These are phyloP conservation scores for Ophiodon elongatus DNA, from an alignment of 2,113 vertebrate species.

Conservation along the genomic window DNA sequence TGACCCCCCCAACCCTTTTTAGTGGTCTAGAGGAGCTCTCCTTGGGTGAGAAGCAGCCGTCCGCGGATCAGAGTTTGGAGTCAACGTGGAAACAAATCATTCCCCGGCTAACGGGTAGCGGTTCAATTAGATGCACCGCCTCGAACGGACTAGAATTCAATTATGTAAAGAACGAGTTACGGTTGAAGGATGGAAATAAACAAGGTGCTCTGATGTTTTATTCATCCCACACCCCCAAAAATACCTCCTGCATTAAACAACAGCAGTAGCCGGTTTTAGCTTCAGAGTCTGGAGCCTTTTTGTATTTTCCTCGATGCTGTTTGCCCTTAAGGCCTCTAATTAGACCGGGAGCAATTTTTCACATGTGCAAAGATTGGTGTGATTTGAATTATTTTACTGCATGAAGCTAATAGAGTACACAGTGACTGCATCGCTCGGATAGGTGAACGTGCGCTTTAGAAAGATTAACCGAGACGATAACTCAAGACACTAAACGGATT, in stretches of 20 bases:
- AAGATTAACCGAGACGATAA: constrained; percentile 30
- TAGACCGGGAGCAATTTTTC: constrained; percentile 38
- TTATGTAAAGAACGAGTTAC: constrained; percentile 79
- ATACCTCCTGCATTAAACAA: constrained; percentile 75
- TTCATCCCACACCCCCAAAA: constrained; percentile 73
- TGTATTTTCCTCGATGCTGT: not conserved
- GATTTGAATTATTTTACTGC: constrained; percentile 39
- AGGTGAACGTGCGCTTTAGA: constrained; percentile 29
- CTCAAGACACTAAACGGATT: constrained; percentile 27
- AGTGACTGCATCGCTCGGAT: constrained; percentile 20
- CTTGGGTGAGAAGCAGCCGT: constrained; percentile 19
- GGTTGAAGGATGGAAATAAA: constrained; percentile 79
- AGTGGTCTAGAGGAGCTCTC: not conserved
- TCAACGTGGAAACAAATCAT: constrained; percentile 75
- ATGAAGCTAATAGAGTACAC: constrained; percentile 26
- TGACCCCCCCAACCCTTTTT: constrained; percentile 10
- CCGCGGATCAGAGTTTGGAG: constrained; percentile 41
- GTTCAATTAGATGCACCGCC: constrained; percentile 76
- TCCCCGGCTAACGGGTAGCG: constrained; percentile 55
- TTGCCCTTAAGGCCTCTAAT: constrained; percentile 55
- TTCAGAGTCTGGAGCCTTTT: constrained; percentile 8
- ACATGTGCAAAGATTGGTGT: constrained; percentile 34
- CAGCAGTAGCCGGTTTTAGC: constrained; percentile 47
- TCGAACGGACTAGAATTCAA: constrained; percentile 70
- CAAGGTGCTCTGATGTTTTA: constrained; percentile 80